phyloP scores from a whole-genome alignment of 2,797 vertebrate species.

The Characodon lateralis region DNA sequence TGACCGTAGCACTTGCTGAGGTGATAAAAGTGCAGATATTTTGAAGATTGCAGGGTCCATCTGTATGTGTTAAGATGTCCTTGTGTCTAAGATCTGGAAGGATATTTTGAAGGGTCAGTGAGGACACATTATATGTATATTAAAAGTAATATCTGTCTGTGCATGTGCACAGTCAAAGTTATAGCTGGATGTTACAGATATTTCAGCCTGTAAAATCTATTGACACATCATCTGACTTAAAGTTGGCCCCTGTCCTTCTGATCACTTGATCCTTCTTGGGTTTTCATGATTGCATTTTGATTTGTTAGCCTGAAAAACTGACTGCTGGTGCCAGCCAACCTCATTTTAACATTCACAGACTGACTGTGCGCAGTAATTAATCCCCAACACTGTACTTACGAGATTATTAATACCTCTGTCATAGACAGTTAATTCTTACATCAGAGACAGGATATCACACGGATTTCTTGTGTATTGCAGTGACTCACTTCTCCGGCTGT shows the following conservation, averaged over 20 bases:
- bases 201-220: conserved; percentile 32
- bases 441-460: conserved; percentile 47
- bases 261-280: conserved; percentile 32
- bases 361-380: conserved; percentile 60
- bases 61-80: too few relatives aligned
- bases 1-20: neutral
- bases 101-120: neutral
- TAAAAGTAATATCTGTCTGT: neutral
- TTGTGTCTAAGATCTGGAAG: neutral
- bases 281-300: conserved; percentile 66
- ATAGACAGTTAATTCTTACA: conserved; percentile 68
- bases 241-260: conserved; percentile 1
- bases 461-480: conserved; percentile 53
- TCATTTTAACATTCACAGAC: conserved; percentile 51
- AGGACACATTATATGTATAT: neutral
- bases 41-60: neutral
- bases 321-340: conserved; percentile 58
- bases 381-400: conserved; percentile 52
- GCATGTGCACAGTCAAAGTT: neutral
- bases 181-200: conserved; percentile 22
- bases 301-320: conserved; percentile 65
- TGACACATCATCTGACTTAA: conserved; percentile 19
- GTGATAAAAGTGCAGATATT: neutral
- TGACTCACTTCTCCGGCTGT: conserved; percentile 58
- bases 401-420: conserved; percentile 71